Evolutionary conservation across 1,140 invertebrate genomes (phyloP).

Genomic region (Bemisia tabaci): DNA sequence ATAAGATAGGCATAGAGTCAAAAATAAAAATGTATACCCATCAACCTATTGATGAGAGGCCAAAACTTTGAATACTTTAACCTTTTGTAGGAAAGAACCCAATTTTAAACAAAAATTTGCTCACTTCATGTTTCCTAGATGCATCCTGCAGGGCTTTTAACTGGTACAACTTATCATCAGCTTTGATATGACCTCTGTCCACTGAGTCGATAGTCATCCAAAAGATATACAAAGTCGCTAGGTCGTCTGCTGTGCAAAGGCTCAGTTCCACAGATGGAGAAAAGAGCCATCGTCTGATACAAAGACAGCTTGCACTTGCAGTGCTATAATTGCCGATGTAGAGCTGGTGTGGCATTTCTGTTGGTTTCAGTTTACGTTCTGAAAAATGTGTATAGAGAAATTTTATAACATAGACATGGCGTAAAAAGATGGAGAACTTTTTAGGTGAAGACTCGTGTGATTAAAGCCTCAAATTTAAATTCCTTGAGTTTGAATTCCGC

Average conservation of each 20-base stretch:
- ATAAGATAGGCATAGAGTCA: too few species aligned
- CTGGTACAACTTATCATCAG: slow-evolving; percentile 83
- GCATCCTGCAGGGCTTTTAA: slow-evolving; percentile 87
- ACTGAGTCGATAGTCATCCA: slow-evolving; percentile 88
- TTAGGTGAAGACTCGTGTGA: too few species aligned
- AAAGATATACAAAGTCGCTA: slow-evolving; percentile 56
- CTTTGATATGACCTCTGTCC: slow-evolving; percentile 77
- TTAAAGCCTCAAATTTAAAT: too few species aligned
- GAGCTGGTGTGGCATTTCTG: slow-evolving; percentile 91
- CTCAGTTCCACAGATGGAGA: slow-evolving; percentile 55
- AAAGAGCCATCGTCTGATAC: slow-evolving; percentile 89
- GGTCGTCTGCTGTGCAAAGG: slow-evolving; percentile 43
- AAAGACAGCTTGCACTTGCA: slow-evolving; percentile 91
- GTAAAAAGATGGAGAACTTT: too few species aligned
- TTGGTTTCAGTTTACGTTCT: slow-evolving; percentile 86
- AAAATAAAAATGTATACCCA: too few species aligned
- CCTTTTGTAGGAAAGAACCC: too few species aligned
- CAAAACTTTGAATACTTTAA: too few species aligned
- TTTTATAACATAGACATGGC: too few species aligned
- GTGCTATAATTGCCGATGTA: slow-evolving; percentile 99
- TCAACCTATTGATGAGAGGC: too few species aligned
- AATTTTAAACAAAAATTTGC: background rate
- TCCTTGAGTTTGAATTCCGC: too few species aligned
- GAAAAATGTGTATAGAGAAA: slow-evolving; percentile 27
- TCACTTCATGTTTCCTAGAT: slow-evolving; percentile 65